These are phyloP conservation scores for Lagocephalus sceleratus DNA, from an alignment of 2,797 vertebrate genomes.

Conservation along the genomic window DNA sequence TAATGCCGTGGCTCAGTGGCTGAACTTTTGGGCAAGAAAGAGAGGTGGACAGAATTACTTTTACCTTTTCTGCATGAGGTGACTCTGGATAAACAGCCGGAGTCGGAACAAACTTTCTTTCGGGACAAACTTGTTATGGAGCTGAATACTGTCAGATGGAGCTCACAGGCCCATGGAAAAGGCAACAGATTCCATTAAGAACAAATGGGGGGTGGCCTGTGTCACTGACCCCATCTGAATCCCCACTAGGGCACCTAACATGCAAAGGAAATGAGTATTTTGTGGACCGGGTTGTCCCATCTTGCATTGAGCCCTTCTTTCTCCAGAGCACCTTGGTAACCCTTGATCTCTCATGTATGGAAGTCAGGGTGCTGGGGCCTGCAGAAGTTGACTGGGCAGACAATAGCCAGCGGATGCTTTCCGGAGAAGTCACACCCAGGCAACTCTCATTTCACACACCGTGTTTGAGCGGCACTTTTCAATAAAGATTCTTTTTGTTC, in stretches of 20 bases:
- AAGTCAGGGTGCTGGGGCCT: slow-evolving; percentile 76
- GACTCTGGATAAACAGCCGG: slow-evolving; percentile 81
- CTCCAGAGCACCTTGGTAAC: slow-evolving; percentile 84
- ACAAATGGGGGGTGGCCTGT: slow-evolving; percentile 50
- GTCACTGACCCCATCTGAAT: slow-evolving; percentile 76
- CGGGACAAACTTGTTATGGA: slow-evolving; percentile 50
- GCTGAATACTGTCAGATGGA: slow-evolving; percentile 46
- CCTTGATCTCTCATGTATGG: slow-evolving; percentile 88
- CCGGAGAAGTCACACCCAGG: slow-evolving; percentile 77
- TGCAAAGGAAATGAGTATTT: slow-evolving; percentile 83
- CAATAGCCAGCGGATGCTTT: slow-evolving; percentile 78
- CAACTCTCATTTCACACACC: slow-evolving; percentile 77
- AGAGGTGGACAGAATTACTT: slow-evolving; percentile 82
- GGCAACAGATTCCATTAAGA: slow-evolving; percentile 66
- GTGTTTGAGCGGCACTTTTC: slow-evolving; percentile 70
- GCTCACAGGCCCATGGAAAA: not conserved
- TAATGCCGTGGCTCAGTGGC: slow-evolving; percentile 95
- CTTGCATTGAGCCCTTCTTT: slow-evolving; percentile 73
- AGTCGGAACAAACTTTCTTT: slow-evolving; percentile 62
- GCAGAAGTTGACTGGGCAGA: slow-evolving; percentile 79
- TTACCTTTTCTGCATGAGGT: slow-evolving; percentile 82
- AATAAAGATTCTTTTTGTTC: slow-evolving; percentile 57
- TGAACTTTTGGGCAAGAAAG: slow-evolving; percentile 84
- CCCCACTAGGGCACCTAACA: slow-evolving; percentile 78
- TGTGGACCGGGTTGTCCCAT: slow-evolving; percentile 69